phyloP scores from a whole-genome alignment of 92 coral and sea anemone species.

The Parazoanthus darwini region DNA sequence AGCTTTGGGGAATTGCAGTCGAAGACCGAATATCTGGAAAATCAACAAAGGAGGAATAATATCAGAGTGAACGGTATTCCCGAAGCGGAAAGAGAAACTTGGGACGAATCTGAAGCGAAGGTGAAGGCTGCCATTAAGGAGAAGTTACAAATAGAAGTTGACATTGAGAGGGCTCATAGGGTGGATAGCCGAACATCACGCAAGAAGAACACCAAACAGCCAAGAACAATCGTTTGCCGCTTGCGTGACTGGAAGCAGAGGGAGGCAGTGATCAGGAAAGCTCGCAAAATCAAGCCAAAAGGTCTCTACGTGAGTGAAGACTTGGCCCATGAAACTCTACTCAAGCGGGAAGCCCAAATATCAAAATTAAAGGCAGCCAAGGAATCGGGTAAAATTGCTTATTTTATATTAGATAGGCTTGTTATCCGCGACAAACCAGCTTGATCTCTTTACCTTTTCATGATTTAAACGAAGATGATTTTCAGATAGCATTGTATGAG shows the following conservation, averaged over 20 bases:
- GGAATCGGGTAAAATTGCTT: too few relatives aligned
- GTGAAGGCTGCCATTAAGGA: neutral
- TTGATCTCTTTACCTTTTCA: neutral
- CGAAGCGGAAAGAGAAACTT: neutral
- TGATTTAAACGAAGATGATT: too few relatives aligned
- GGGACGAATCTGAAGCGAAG: neutral
- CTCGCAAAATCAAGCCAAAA: too few relatives aligned
- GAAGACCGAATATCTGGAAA: conserved; percentile 9
- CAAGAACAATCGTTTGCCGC: neutral
- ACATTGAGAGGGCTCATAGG: neutral
- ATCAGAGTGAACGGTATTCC: neutral
- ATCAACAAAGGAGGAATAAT: neutral
- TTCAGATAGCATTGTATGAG: conserved; percentile 44
- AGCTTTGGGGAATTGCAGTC: neutral
- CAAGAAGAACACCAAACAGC: neutral
- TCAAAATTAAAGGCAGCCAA: neutral
- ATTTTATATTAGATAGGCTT: conserved; percentile 25
- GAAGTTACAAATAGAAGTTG: neutral
- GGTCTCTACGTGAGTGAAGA: too few relatives aligned
- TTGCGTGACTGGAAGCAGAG: too few relatives aligned
- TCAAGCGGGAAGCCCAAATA: neutral
- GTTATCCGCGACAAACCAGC: conserved; percentile 43
- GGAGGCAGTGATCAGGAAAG: too few relatives aligned
- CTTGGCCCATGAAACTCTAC: neutral
- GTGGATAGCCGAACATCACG: neutral